Percentiles rank a stretch among this genome's conserved stretches.
These are phyloP conservation scores for Ryuthela nishihirai DNA, from an alignment of 2,888 invertebrate species.

Conservation along the genomic window DNA sequence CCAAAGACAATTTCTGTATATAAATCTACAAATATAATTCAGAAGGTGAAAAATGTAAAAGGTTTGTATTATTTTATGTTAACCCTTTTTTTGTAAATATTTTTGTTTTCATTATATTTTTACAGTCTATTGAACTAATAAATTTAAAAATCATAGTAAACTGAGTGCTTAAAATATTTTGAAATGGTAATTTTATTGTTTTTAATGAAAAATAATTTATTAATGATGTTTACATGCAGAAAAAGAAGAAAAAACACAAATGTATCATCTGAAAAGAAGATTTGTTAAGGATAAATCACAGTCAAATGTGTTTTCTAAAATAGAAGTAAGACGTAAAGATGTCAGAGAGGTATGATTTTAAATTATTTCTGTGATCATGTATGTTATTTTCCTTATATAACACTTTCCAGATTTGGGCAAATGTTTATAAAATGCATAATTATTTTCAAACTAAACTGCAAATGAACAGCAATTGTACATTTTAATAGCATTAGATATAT, in stretches of 20 bases:
- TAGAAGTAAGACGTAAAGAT: conserved; percentile 24
- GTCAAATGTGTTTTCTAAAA: conserved; percentile 20
- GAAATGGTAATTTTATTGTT: background rate
- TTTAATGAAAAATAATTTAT: background rate
- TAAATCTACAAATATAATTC: background rate
- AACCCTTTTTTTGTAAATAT: too few species aligned
- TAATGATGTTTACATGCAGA: background rate
- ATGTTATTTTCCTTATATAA: too few species aligned
- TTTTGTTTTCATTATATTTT: too few species aligned
- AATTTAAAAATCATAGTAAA: too few species aligned
- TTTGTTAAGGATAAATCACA: conserved; percentile 30
- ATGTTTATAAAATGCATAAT: too few species aligned
- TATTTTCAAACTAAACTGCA: too few species aligned
- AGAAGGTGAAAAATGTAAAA: conserved; percentile 13
- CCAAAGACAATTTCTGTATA: background rate
- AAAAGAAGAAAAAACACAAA: conserved; percentile 5
- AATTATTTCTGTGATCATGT: too few species aligned
- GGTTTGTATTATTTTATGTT: too few species aligned
- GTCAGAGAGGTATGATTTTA: conserved; percentile 8
- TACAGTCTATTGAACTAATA: too few species aligned
- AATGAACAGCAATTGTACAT: too few species aligned
- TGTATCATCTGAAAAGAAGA: conserved; percentile 33
- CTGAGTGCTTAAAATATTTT: background rate
- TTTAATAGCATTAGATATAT: too few species aligned
- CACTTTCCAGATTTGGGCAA: too few species aligned